These are phyloP conservation scores for Enteromius treurensis DNA, from an alignment of 2,797 vertebrate species.

Conservation along the genomic window DNA sequence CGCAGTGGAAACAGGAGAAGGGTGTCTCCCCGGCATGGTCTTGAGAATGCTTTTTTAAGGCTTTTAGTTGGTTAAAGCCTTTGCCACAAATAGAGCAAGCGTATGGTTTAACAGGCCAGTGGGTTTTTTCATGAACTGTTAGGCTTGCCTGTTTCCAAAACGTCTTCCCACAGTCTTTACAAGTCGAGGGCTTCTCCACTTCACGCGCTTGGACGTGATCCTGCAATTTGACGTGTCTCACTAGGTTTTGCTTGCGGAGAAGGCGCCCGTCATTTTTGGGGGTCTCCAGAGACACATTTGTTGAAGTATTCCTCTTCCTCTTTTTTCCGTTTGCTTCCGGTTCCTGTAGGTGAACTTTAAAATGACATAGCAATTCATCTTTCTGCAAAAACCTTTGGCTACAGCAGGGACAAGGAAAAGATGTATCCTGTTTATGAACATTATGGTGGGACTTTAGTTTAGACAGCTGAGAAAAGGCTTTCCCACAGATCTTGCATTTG, in stretches of 20 bases:
- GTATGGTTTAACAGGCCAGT: conserved; percentile 65
- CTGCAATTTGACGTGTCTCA: conserved; percentile 20
- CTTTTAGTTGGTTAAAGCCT: conserved; percentile 52
- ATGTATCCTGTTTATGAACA: conserved; percentile 41
- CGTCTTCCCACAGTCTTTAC: conserved; percentile 55
- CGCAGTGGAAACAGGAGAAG: conserved; percentile 58
- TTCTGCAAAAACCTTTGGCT: conserved; percentile 48
- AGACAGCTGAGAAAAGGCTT: conserved; percentile 56
- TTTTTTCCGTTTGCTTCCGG: background rate
- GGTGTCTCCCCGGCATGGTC: conserved; percentile 57
- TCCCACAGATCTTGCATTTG: conserved; percentile 60
- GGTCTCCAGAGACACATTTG: background rate
- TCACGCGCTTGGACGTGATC: conserved; percentile 45
- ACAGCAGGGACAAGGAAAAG: conserved; percentile 61
- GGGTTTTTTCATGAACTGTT: conserved; percentile 55
- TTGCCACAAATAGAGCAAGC: conserved; percentile 63
- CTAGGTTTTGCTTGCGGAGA: conserved; percentile 52
- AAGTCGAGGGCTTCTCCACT: conserved; percentile 38
- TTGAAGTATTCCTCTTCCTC: background rate
- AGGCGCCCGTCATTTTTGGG: conserved; percentile 10
- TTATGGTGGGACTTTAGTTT: conserved; percentile 58
- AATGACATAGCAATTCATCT: conserved; percentile 59
- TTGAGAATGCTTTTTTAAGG: conserved; percentile 57
- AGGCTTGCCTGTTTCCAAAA: conserved; percentile 52
- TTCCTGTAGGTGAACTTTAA: conserved; percentile 57